A percentile compares a stretch with the other conserved stretches of the same genome.
Conservation (phyloP, 2,888 invertebrate species). For the Allophyes oxyacanthae region DNA sequence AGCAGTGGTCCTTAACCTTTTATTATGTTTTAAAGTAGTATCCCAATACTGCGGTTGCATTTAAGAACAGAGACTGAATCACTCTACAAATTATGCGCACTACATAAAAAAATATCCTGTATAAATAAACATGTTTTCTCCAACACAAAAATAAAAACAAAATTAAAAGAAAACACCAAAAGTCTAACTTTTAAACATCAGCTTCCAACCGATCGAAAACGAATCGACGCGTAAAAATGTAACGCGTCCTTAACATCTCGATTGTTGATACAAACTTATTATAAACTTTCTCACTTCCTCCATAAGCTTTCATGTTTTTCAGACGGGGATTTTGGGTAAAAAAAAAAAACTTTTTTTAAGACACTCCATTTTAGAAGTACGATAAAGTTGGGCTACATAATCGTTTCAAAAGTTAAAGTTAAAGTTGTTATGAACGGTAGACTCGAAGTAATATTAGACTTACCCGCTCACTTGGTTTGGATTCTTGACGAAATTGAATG, state of each 20-base stretch:
- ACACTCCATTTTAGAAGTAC: constrained; percentile 19
- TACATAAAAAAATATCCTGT: no score
- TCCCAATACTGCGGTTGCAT: no score
- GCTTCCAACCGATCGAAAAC: constrained; percentile 19
- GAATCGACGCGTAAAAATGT: constrained; percentile 27
- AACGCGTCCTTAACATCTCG: constrained; percentile 19
- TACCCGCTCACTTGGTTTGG: constrained; percentile 22
- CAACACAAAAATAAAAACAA: background rate
- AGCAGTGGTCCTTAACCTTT: no score
- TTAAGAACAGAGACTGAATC: no score
- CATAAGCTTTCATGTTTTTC: constrained; percentile 36
- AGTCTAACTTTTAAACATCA: background rate
- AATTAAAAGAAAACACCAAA: background rate
- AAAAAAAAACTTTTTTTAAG: constrained; percentile 35
- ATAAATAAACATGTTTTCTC: no score
- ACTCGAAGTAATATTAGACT: constrained; percentile 32
- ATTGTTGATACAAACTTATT: constrained; percentile 51
- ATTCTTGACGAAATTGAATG: constrained; percentile 38
- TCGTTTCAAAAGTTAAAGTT: constrained; percentile 51
- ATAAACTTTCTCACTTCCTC: constrained; percentile 45
- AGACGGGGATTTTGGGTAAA: constrained; percentile 20
- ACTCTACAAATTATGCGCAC: no score
- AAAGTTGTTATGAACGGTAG: constrained; percentile 38
- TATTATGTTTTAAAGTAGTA: no score
- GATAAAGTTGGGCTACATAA: constrained; percentile 38